Percentiles rank a stretch among this genome's conserved stretches.
These are phyloP conservation scores for Bryconaethiops microstoma DNA, from an alignment of 2,797 vertebrate species.

Conservation along the genomic window DNA sequence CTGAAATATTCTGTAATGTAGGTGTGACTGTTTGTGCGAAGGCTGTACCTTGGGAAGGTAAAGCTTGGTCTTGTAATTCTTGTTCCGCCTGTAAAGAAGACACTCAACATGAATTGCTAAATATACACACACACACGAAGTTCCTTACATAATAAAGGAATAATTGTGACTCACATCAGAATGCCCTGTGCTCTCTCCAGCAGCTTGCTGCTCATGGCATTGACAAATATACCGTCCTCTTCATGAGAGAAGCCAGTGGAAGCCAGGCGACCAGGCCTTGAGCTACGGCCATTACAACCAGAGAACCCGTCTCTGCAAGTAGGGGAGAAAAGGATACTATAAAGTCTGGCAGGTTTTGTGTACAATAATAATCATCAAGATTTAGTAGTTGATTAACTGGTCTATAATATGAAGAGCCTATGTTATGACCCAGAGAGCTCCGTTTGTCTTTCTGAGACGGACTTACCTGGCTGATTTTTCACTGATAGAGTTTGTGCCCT, in stretches of 20 bases:
- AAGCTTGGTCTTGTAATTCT: slow-evolving; percentile 90
- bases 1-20: background rate
- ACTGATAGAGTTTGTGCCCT: slow-evolving; percentile 88
- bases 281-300: slow-evolving; percentile 83
- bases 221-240: slow-evolving; percentile 92
- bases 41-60: slow-evolving; percentile 89
- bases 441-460: slow-evolving; percentile 5
- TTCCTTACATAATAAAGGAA: background rate
- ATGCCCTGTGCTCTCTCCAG: slow-evolving; percentile 96
- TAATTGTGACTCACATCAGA: slow-evolving; percentile 84
- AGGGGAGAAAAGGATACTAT: background rate
- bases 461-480: slow-evolving; percentile 87
- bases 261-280: slow-evolving; percentile 76
- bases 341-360: background rate
- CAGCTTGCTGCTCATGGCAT: slow-evolving; percentile 90
- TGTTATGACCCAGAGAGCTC: slow-evolving; percentile 3
- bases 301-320: slow-evolving; percentile 56
- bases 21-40: background rate
- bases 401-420: background rate
- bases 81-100: slow-evolving; percentile 86
- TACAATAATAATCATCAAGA: background rate
- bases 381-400: background rate
- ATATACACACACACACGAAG: too few species aligned
- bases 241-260: slow-evolving; percentile 79
- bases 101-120: slow-evolving; percentile 1